phyloP scores from a whole-genome alignment of 2,888 invertebrate species.

The Apamea anceps region DNA sequence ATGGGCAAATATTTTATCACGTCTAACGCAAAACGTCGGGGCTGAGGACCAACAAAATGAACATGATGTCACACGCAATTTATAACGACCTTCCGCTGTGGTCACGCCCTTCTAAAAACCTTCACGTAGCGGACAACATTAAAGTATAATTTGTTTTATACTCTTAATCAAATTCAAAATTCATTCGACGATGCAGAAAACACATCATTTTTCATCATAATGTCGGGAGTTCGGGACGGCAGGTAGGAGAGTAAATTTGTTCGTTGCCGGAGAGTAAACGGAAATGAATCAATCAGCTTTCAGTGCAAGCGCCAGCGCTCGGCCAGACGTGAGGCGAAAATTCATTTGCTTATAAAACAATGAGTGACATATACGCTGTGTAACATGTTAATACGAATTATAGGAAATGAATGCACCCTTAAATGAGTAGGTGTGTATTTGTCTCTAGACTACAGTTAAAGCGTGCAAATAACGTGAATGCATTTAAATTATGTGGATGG shows the following conservation, averaged over 20 bases:
- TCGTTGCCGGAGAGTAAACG: conserved; percentile 72
- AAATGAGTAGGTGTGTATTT: conserved; percentile 46
- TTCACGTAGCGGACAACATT: conserved; percentile 56
- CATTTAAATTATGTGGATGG: conserved; percentile 74
- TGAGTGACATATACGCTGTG: conserved; percentile 46
- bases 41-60: conserved; percentile 56
- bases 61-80: conserved; percentile 61
- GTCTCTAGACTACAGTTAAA: conserved; percentile 50
- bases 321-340: conserved; percentile 62
- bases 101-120: conserved; percentile 65
- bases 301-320: conserved; percentile 69
- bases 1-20: conserved; percentile 30
- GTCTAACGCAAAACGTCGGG: conserved; percentile 31
- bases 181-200: conserved; percentile 56
- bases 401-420: conserved; percentile 33
- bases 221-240: conserved; percentile 54
- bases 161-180: conserved; percentile 56
- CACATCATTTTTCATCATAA: conserved; percentile 65
- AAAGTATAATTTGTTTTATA: conserved; percentile 53
- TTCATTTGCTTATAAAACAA: conserved; percentile 59
- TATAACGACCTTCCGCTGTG: conserved; percentile 59
- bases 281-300: conserved; percentile 81
- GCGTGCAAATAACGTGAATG: conserved; percentile 72
- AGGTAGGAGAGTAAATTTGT: conserved; percentile 69
- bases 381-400: conserved; percentile 45